Evolutionary conservation across 2,888 invertebrate species (phyloP).

Genomic region (Aproaerema taeniolella): DNA sequence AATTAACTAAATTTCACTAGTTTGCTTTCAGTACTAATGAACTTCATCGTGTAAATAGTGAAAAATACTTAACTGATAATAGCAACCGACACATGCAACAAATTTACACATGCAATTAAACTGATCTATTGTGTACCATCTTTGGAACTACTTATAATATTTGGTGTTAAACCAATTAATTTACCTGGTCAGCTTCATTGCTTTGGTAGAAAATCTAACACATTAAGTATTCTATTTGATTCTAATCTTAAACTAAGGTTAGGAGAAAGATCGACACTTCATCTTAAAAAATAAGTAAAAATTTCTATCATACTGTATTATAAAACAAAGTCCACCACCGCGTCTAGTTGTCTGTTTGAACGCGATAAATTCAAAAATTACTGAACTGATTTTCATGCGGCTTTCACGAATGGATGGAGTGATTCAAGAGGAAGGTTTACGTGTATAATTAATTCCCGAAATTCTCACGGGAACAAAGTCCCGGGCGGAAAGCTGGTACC

Average conservation of each 20-base stretch:
- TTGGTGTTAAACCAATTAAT: constrained; percentile 25
- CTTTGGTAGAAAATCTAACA: constrained; percentile 40
- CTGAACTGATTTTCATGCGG: too few species aligned
- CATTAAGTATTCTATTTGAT: background rate
- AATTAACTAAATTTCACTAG: constrained; percentile 21
- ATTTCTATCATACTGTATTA: too few species aligned
- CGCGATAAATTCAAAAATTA: too few species aligned
- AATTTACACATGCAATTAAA: constrained; percentile 44
- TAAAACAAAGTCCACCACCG: too few species aligned
- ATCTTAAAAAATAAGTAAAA: constrained; percentile 4
- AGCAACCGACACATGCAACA: constrained; percentile 47
- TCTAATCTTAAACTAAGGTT: constrained; percentile 1
- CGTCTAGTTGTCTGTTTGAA: too few species aligned
- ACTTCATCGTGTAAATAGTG: constrained; percentile 26
- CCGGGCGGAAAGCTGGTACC: too few species aligned
- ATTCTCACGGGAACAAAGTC: too few species aligned
- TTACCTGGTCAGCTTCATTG: constrained; percentile 53
- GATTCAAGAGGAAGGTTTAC: too few species aligned
- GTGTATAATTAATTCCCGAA: too few species aligned
- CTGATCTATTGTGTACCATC: constrained; percentile 33
- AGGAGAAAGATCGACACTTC: constrained; percentile 35
- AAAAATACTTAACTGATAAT: constrained; percentile 29
- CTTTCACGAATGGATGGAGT: too few species aligned
- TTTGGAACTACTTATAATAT: constrained; percentile 38
- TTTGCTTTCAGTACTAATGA: constrained; percentile 30